Evolutionary conservation across 2,797 vertebrate genomes (phyloP).

Genomic region (Benthosema pterotum): DNA sequence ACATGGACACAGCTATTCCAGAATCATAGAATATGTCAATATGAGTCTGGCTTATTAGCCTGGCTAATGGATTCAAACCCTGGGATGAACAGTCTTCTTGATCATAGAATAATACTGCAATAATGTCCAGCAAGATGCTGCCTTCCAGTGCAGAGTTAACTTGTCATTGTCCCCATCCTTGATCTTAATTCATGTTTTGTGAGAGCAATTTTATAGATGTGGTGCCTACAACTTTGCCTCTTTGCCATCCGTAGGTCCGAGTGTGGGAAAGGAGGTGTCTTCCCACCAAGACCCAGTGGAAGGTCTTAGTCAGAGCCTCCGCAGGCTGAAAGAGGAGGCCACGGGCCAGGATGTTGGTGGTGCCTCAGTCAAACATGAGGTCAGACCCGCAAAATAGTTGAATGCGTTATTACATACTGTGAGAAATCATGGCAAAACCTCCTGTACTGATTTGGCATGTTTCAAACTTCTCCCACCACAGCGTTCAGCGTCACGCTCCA

Average conservation of each 20-base stretch:
- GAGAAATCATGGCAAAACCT: neutral
- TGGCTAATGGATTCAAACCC: neutral
- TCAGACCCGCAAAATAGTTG: slow-evolving; percentile 30
- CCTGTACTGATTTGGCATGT: neutral
- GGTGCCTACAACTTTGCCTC: neutral
- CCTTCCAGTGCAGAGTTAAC: no score
- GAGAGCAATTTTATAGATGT: no score
- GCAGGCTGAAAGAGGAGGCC: slow-evolving; percentile 64
- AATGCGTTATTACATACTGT: neutral
- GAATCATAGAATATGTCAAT: no score
- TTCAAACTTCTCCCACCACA: slow-evolving; percentile 26
- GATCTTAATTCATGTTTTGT: no score
- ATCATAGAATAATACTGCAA: neutral
- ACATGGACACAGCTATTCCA: no score
- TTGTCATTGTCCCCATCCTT: no score
- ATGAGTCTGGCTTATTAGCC: no score
- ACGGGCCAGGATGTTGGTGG: slow-evolving; percentile 43
- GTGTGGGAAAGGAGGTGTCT: slow-evolving; percentile 33
- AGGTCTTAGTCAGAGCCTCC: slow-evolving; percentile 34
- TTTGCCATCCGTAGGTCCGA: slow-evolving; percentile 31
- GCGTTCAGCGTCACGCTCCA: slow-evolving; percentile 39
- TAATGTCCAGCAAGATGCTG: no score
- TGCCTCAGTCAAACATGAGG: slow-evolving; percentile 65
- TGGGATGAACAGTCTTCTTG: neutral
- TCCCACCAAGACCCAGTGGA: slow-evolving; percentile 45